Percentiles rank a stretch among this genome's conserved stretches.
These are phyloP conservation scores for Eucidaris tribuloides DNA, from an alignment of 35 echinoderm and acorn worm species.

Conservation along the genomic window DNA sequence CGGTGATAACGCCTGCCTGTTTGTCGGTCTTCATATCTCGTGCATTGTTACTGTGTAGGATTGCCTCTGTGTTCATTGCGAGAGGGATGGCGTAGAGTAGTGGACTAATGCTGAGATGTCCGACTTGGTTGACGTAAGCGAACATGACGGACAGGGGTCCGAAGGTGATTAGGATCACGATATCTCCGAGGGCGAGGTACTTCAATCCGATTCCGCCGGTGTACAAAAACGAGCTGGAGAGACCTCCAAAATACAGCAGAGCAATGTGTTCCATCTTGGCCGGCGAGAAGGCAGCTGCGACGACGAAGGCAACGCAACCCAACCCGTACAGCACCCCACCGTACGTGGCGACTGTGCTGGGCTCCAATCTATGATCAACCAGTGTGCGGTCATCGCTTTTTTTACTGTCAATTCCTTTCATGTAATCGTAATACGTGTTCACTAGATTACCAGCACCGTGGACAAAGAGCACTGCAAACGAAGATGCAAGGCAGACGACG, in stretches of 20 bases:
- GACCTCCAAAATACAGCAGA: conserved; percentile 85
- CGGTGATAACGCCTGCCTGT: conserved; percentile 72
- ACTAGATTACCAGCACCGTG: conserved; percentile 95
- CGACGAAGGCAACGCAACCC: conserved; percentile 66
- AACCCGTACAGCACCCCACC: conserved; percentile 77
- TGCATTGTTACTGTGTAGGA: conserved; percentile 93
- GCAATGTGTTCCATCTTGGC: conserved; percentile 97
- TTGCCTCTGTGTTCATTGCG: conserved; percentile 86
- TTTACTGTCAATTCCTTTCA: conserved; percentile 91
- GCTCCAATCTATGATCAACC: conserved; percentile 68
- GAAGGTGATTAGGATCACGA: conserved; percentile 82
- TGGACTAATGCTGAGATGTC: conserved; percentile 48
- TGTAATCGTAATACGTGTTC: conserved; percentile 95
- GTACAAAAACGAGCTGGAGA: conserved; percentile 91
- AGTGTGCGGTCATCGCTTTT: conserved; percentile 96
- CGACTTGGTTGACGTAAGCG: conserved; percentile 71
- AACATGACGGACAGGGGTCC: conserved; percentile 98
- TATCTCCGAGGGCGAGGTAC: conserved; percentile 78
- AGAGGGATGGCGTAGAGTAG: conserved; percentile 89
- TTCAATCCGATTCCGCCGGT: conserved; percentile 95
- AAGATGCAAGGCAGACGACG: conserved; percentile 40
- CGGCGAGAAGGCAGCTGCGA: conserved; percentile 36
- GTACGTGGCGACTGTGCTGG: conserved; percentile 74
- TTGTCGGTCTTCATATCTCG: conserved; percentile 77
- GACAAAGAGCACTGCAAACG: conserved; percentile 74